Evolutionary conservation across 1,140 invertebrate genomes (phyloP), one percentile per base, ranked within the genome.

Genomic region (Lepidurus arcticus): DNA sequence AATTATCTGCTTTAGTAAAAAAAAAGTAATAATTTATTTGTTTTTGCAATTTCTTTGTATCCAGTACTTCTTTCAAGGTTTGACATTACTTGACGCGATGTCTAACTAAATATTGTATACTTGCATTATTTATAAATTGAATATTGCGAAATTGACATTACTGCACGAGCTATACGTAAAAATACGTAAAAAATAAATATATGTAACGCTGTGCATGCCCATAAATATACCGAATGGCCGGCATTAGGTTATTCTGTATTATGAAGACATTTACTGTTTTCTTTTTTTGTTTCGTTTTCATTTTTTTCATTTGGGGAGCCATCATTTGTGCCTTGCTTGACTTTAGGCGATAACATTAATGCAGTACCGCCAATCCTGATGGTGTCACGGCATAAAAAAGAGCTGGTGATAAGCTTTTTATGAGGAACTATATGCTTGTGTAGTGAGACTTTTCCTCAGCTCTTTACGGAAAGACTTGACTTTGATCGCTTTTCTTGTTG

Each of bases 371-470:
- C 53, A 65, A 65, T 65, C 53, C 21, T 21, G 21, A 21, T 7
- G 13, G 9, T 16, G 21, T 4, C 16, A 16, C 16, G 53, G 21
- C 53, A 65, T 65, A 65, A 65, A 65, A 65, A 16, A 16, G 53
- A 65, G 53, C 53, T 65, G 53, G 21, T 21, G 53, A 65, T 65
- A 65, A 65, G 53, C 53, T 65, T 65, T 65, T 65, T 65, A 65
- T 21, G 53, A 65, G 53, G 53, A 21, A 13, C 53, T 65, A 3
- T 34, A 65, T 65, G 53, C 53, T 65, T 21, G 7, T 65, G 13
- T 9, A 65, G 9, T 21, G 53, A 21, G 9, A 65, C 53, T 13
- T 65, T 21, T 65, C 53, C 8, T 1, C 16, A 65, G 13, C 53
- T 65, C 16, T 65, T n/a, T 65, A 65, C 53, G 53, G 6, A 13